Base-by-base conservation (phyloP, 35 echinoderm and acorn worm genomes). In the Patiria miniata region DNA sequence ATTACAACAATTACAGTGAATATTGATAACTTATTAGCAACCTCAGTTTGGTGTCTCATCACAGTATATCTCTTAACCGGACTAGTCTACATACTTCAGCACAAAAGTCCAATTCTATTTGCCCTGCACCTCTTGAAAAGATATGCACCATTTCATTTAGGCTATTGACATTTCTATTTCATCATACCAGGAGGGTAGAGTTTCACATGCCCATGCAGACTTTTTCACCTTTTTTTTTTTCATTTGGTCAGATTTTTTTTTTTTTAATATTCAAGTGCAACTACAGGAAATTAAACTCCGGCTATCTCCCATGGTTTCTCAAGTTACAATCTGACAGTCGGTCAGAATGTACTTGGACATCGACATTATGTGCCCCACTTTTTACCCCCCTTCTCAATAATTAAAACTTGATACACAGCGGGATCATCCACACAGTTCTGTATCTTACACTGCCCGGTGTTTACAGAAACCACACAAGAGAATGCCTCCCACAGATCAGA, bases 151-250 rank as follows among this genome's bases (percentile, higher is more conserved):
- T 73, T 73, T 73, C 65, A 73, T 73, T 73, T 73, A 1, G 65
- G 65, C 65, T 73, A 73, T 73, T 73, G 65, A 73, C 65, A 73
- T 73, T 22, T 73, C 65, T 73, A 73, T 73, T 73, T 73, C 19
- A 73, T 73, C 26, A 14, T 73, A 34, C 65, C 65, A 73, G 7
- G 26, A 23, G 65, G 65, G 7, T 73, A 32, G 65, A 34, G 26
- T 73, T 73, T 32, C 65, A 73, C 34, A 26, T 14, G 29, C 19
- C 34, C 65, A 26, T 32, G 65, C 65, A 22, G 29, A 10, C 14
- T 26, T 73, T 73, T 26, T 73, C 65, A 22, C 23, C 26, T 26
- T 10, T 73, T 73, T 26, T 73, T 23, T 73, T 73, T 22, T 22
- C 65, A 73, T 60, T 60, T n/a, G n/a, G n/a, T 47, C 42, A 47